Percentiles rank a stretch among this genome's conserved stretches.
Conservation (phyloP, 2,797 vertebrate genomes). For the Nannoperca australis region DNA sequence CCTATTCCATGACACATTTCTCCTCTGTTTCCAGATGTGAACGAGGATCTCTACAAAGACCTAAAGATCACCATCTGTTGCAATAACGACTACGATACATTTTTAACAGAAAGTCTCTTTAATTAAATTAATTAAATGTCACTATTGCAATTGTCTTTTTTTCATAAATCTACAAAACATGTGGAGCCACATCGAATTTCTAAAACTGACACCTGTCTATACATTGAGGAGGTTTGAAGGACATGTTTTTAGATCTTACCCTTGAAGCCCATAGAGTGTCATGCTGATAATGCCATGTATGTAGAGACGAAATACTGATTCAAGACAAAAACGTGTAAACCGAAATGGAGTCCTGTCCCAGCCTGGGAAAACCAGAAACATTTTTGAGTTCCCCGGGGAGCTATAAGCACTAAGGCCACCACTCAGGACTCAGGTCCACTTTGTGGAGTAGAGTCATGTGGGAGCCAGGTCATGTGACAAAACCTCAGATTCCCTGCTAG, state of each 20-base stretch:
- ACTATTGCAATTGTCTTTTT: not conserved
- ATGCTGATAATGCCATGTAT: not conserved
- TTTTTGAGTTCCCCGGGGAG: conserved; percentile 50
- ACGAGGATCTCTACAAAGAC: not conserved
- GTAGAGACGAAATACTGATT: not conserved
- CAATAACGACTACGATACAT: not conserved
- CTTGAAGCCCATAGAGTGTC: not conserved
- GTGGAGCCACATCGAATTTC: not conserved
- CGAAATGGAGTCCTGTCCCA: conserved; percentile 12
- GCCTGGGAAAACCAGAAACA: conserved; percentile 72
- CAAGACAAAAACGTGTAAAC: not conserved
- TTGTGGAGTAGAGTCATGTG: conserved; percentile 45
- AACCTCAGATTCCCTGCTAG: conserved; percentile 34
- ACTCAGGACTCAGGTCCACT: conserved; percentile 40
- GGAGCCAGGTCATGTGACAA: conserved; percentile 46
- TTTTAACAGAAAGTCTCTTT: not conserved
- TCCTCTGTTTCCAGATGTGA: conserved; percentile 11
- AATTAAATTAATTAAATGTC: not conserved
- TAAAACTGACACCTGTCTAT: not conserved
- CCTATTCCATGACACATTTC: conserved; percentile 13
- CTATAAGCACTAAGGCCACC: conserved; percentile 8
- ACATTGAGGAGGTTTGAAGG: not conserved
- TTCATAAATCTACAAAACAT: not conserved
- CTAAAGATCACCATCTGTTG: not conserved
- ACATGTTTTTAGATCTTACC: not conserved